Evolutionary conservation across 2,797 vertebrate genomes (phyloP).

Genomic region (Ammospiza maritima): DNA sequence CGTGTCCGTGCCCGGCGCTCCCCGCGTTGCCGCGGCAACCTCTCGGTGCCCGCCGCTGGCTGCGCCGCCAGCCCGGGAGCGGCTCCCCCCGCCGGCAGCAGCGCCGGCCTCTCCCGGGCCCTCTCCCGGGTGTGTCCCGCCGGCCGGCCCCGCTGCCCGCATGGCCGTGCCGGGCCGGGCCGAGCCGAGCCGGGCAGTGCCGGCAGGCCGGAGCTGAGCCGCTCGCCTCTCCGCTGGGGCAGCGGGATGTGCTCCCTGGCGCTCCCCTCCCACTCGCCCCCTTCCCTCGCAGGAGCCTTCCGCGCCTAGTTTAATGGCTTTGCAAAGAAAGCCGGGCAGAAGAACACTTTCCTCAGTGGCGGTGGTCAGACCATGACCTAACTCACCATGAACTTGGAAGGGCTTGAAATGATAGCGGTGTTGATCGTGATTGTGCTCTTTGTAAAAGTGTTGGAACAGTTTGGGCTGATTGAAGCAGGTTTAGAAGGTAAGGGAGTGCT

Average conservation of each 20-base stretch:
- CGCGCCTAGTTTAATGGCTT: slow-evolving; percentile 86
- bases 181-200: neutral
- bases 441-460: slow-evolving; percentile 96
- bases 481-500: slow-evolving; percentile 91
- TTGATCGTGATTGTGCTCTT: slow-evolving; percentile 94
- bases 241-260: slow-evolving; percentile 43
- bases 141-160: slow-evolving; percentile 28
- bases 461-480: slow-evolving; percentile 91
- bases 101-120: neutral
- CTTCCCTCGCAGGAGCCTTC: slow-evolving; percentile 76
- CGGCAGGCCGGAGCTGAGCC: slow-evolving; percentile 39
- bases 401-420: slow-evolving; percentile 97
- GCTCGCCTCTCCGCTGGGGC: slow-evolving; percentile 63
- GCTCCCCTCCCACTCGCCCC: slow-evolving; percentile 69
- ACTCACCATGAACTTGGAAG: slow-evolving; percentile 95
- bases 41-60: slow-evolving; percentile 48
- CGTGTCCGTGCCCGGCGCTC: neutral
- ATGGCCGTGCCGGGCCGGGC: slow-evolving; percentile 31
- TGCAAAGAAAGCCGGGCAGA: slow-evolving; percentile 75
- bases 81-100: neutral
- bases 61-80: neutral
- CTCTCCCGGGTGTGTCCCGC: neutral
- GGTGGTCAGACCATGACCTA: slow-evolving; percentile 86
- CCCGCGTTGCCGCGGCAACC: neutral
- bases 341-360: slow-evolving; percentile 74